Evolutionary conservation across 2,113 vertebrate species (phyloP).

Genomic region (mouse (Mus musculus)): GRCm39 chr12:34771001-34771500

Average conservation of each 20-base stretch:
- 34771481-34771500: neutral
- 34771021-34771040: neutral
- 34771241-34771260: neutral
- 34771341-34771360: neutral
- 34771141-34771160: neutral
- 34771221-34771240: slow-evolving; percentile 18
- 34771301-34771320: neutral
- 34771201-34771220: slow-evolving; percentile 32
- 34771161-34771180: neutral
- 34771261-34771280: slow-evolving; percentile 48
- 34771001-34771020: neutral
- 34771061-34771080: slow-evolving; percentile 5
- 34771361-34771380: neutral
- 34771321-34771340: neutral
- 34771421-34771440: neutral
- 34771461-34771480: too few relatives aligned
- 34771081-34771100: neutral
- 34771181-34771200: neutral
- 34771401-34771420: neutral
- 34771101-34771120: neutral
- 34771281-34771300: neutral
- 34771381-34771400: too few relatives aligned
- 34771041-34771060: neutral
- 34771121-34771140: neutral
- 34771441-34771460: neutral